phyloP scores from a whole-genome alignment of 2,113 vertebrate genomes.

The Anseranas semipalmata region DNA sequence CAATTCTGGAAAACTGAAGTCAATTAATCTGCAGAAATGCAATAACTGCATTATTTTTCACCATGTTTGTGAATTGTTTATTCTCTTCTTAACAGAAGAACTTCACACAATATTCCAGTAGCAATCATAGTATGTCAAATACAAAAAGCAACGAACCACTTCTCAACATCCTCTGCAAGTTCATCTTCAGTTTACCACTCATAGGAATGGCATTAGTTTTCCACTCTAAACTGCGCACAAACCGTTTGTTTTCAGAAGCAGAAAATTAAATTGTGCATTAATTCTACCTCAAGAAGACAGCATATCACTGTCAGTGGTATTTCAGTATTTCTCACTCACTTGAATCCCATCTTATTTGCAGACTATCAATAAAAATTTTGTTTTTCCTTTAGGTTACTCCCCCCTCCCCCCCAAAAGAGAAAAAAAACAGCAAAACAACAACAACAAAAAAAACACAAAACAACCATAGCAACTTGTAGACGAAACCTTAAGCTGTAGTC shows the following conservation, averaged over 20 bases:
- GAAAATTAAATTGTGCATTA: not conserved
- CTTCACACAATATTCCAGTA: not conserved
- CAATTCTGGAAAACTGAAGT: not conserved
- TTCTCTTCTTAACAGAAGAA: not conserved
- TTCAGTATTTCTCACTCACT: not conserved
- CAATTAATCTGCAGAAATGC: not conserved
- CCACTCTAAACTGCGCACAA: not conserved
- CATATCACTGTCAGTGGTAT: not conserved
- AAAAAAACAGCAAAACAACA: not conserved
- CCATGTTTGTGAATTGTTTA: not conserved
- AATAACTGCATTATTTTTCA: not conserved
- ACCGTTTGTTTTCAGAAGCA: not conserved
- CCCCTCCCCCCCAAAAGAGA: not conserved
- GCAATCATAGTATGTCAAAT: not conserved
- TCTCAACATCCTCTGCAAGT: not conserved
- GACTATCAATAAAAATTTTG: not conserved
- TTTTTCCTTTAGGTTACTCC: not conserved
- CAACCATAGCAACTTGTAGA: fast-evolving
- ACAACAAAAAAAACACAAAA: not conserved
- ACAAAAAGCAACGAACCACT: not conserved
- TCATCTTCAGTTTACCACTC: not conserved
- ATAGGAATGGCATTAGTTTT: not conserved
- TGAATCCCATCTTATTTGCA: not conserved
- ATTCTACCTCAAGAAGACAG: not conserved
- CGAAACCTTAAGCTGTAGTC: not conserved